Percentiles rank a stretch among this genome's conserved stretches.
These are phyloP conservation scores for Dromius quadrimaculatus DNA, from an alignment of 2,888 invertebrate genomes.

Conservation along the genomic window DNA sequence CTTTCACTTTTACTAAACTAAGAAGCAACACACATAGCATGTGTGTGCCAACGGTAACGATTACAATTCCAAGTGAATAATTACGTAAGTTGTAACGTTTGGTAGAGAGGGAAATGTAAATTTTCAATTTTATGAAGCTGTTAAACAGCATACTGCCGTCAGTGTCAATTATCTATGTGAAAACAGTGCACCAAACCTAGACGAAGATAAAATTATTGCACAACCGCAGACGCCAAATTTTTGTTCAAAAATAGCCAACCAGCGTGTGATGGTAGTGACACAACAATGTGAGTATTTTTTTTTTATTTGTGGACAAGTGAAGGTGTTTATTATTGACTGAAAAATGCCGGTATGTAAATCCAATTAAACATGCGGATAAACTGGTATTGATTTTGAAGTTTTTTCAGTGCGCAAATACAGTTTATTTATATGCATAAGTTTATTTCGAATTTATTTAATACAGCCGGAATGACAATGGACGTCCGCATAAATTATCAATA, in stretches of 20 bases:
- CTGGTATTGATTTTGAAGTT: constrained; percentile 4
- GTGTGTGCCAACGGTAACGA: not conserved
- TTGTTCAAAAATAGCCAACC: constrained; percentile 9
- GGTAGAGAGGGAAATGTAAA: not conserved
- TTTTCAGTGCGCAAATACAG: not conserved
- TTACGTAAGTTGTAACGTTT: not conserved
- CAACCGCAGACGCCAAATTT: constrained; percentile 1
- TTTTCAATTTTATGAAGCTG: not conserved
- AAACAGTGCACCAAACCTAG: not conserved
- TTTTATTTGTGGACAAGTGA: not conserved
- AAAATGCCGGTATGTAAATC: not conserved
- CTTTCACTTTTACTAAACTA: not conserved
- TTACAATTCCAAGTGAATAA: not conserved
- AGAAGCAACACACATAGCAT: not conserved
- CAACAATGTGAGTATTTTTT: constrained; percentile 4
- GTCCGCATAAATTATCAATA: too few species aligned
- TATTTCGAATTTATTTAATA: too few species aligned
- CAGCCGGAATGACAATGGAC: too few species aligned
- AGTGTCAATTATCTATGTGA: not conserved
- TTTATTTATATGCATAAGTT: too few species aligned
- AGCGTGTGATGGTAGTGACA: constrained; percentile 17
- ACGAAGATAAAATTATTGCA: not conserved
- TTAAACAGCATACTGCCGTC: not conserved
- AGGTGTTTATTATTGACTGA: not conserved
- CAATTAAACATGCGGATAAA: not conserved